Conservation (phyloP, 2,797 vertebrate species). For the Chrysocyon brachyurus region DNA sequence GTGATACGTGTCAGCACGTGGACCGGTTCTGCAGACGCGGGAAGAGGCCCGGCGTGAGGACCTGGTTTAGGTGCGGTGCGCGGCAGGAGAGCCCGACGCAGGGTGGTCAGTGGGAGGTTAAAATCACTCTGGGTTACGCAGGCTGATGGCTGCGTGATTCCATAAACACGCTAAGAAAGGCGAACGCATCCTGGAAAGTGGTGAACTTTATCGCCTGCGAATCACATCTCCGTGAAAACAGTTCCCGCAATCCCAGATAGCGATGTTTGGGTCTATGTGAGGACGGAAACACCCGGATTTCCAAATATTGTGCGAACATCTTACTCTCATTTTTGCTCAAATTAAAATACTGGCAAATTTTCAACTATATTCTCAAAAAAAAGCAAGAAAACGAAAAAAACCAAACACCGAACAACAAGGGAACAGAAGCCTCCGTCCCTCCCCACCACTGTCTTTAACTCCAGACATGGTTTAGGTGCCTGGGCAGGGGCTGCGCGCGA, state of each 20-base stretch:
- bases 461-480: background rate
- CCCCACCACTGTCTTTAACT: background rate
- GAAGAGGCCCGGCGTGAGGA: background rate
- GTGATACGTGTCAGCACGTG: background rate
- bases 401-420: background rate
- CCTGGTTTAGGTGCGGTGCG: background rate
- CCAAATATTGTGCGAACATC: background rate
- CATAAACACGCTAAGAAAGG: no score
- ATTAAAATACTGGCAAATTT: background rate
- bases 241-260: background rate
- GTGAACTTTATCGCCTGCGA: background rate
- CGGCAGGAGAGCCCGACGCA: background rate
- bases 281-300: background rate
- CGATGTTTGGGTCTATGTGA: background rate
- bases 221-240: background rate
- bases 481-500: background rate
- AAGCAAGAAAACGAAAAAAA: background rate
- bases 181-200: no score
- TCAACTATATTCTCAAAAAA: background rate
- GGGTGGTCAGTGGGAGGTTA: background rate
- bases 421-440: background rate
- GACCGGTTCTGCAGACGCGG: background rate
- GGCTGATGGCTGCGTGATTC: fast-evolving
- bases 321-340: background rate
- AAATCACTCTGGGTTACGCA: background rate